A percentile compares a stretch with the other conserved stretches of the same genome.
These are phyloP conservation scores for Bhutanitis thaidina DNA, from an alignment of 2,888 invertebrate species.

Conservation along the genomic window DNA sequence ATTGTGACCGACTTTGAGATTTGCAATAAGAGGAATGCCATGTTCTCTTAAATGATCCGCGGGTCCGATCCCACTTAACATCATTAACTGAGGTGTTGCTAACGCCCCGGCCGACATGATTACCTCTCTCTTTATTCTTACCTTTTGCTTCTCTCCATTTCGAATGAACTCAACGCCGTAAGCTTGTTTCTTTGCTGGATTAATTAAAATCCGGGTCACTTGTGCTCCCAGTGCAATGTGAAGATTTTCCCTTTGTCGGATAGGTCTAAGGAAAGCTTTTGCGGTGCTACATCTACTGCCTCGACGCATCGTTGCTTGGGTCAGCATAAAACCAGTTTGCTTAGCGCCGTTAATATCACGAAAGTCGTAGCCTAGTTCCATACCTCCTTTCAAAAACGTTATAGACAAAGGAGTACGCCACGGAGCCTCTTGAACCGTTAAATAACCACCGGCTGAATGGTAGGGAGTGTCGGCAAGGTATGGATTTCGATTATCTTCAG, in stretches of 20 bases:
- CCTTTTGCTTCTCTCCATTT: constrained; percentile 82
- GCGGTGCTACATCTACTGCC: constrained; percentile 93
- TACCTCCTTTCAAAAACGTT: constrained; percentile 90
- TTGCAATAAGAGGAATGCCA: constrained; percentile 85
- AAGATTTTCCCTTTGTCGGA: constrained; percentile 87
- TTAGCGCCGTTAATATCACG: constrained; percentile 90
- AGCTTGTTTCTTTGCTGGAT: constrained; percentile 84
- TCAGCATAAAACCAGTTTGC: constrained; percentile 92
- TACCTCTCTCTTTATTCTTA: constrained; percentile 88
- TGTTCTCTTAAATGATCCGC: constrained; percentile 85
- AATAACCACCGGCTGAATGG: constrained; percentile 88
- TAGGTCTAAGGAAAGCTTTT: constrained; percentile 91
- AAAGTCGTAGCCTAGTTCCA: constrained; percentile 89
- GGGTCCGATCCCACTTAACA: constrained; percentile 94
- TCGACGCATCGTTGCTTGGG: constrained; percentile 90
- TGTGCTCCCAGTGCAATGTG: constrained; percentile 90
- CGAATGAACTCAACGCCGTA: constrained; percentile 87
- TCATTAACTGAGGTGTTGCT: constrained; percentile 92
- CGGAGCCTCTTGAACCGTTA: constrained; percentile 91
- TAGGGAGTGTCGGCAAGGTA: constrained; percentile 87
- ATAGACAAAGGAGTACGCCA: constrained; percentile 90
- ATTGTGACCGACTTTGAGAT: constrained; percentile 90
- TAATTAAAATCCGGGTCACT: constrained; percentile 85
- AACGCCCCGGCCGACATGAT: constrained; percentile 93
- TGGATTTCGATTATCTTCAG: constrained; percentile 93